A percentile compares a stretch with the other conserved stretches of the same genome.
These are phyloP conservation scores for Phortica okadai DNA, from an alignment of 2,888 invertebrate genomes.

Conservation along the genomic window DNA sequence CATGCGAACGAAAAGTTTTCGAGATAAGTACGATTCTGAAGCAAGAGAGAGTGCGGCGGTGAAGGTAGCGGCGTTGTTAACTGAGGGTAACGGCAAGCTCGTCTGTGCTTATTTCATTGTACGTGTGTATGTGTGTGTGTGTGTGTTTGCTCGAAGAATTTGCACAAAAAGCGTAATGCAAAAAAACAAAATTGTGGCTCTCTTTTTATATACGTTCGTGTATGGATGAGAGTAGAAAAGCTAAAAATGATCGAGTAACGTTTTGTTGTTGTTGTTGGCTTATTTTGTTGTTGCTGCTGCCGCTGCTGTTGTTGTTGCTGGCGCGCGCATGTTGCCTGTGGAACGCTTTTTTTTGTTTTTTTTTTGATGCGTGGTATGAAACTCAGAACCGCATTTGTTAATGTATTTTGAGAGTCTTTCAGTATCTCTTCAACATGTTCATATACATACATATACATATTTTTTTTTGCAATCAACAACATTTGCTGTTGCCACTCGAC, in stretches of 20 bases:
- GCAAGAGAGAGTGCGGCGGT: background rate
- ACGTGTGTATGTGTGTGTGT: background rate
- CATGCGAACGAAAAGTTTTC: background rate
- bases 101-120: background rate
- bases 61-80: background rate
- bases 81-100: constrained; percentile 21
- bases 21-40: background rate
- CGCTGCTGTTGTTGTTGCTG: background rate
- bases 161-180: constrained; percentile 66
- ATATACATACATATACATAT: background rate
- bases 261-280: constrained; percentile 10
- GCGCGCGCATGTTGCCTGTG: constrained; percentile 54
- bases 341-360: constrained; percentile 47
- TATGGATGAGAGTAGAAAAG: constrained; percentile 34
- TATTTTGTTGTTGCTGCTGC: constrained; percentile 20
- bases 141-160: constrained; percentile 58
- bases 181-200: constrained; percentile 61
- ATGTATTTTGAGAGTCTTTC: background rate
- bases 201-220: constrained; percentile 22
- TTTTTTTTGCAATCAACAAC: background rate
- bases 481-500: background rate
- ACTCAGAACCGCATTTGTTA: background rate
- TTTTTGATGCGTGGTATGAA: background rate
- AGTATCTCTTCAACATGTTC: background rate
- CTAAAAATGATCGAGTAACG: constrained; percentile 56